phyloP scores from a whole-genome alignment of 2,113 vertebrate species.

The Phylloscopus trochilus region DNA sequence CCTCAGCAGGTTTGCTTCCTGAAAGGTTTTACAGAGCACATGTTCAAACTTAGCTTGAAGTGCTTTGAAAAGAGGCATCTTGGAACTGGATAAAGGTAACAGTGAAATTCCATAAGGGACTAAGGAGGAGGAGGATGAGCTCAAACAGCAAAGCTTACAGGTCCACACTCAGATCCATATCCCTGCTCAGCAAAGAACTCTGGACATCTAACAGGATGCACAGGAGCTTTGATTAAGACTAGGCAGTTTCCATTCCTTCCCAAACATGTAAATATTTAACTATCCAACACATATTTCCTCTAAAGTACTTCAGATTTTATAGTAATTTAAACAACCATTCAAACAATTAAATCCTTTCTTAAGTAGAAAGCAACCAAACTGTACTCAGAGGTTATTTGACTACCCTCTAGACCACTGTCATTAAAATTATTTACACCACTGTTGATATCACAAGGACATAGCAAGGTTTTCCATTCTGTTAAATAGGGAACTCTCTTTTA shows the following conservation, averaged over 20 bases:
- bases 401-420: not conserved
- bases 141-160: not conserved
- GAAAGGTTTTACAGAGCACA: not conserved
- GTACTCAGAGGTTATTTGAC: not conserved
- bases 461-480: not conserved
- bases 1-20: not conserved
- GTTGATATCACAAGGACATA: not conserved
- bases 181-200: not conserved
- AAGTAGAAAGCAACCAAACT: not conserved
- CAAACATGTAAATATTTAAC: not conserved
- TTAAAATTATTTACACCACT: constrained; percentile 13
- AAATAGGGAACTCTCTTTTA: not conserved
- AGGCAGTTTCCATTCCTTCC: not conserved
- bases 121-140: not conserved
- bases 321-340: not conserved
- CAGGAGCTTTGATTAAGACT: not conserved
- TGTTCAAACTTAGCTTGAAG: not conserved
- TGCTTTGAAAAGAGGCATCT: not conserved
- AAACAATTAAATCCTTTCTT: not conserved
- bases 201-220: not conserved
- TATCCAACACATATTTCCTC: not conserved
- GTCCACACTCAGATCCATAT: not conserved
- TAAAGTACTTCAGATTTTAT: not conserved
- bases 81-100: not conserved
- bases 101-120: not conserved